Conservation (phyloP, 2,797 vertebrate species). For the Pampus argenteus region DNA sequence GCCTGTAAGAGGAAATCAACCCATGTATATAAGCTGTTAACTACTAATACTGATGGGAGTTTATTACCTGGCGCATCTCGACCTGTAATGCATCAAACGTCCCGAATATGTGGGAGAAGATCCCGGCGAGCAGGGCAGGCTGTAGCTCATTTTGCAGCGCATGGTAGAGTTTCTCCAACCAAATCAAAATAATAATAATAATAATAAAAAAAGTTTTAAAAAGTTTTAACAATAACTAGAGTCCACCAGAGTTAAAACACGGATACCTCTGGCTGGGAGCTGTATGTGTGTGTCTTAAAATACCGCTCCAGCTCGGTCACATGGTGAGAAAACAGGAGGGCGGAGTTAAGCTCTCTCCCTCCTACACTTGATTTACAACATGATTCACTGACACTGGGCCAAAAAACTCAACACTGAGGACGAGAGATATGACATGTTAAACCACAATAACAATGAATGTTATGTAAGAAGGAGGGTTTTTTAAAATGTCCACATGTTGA, state of each 20-base stretch:
- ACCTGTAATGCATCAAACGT: constrained; percentile 67
- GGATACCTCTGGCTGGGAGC: not conserved
- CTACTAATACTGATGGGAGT: no score
- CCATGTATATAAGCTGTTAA: not conserved
- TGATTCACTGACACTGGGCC: constrained; percentile 6
- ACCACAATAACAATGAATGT: no score
- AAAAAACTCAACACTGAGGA: no score
- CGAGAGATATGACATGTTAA: no score
- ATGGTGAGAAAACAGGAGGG: constrained; percentile 50
- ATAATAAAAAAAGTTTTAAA: not conserved
- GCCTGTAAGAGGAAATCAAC: fast-evolving
- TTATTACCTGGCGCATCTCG: constrained; percentile 79
- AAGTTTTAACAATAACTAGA: not conserved
- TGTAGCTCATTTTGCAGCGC: constrained; percentile 82
- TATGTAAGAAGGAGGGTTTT: no score
- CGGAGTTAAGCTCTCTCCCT: constrained; percentile 40
- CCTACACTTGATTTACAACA: not conserved
- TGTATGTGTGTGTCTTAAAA: constrained; percentile 51
- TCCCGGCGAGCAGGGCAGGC: constrained; percentile 78
- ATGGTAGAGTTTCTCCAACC: constrained; percentile 52
- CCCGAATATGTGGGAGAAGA: constrained; percentile 70
- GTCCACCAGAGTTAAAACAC: constrained; percentile 5
- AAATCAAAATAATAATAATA: no score
- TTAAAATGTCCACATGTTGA: not conserved
- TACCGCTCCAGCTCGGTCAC: constrained; percentile 49